Percentiles rank a stretch among this genome's conserved stretches.
Conservation (phyloP, 2,113 vertebrate species). For the human (Homo sapiens) region GRCh38 chrX:46780001-46780500, state of each 20-base stretch:
- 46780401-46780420: background rate
- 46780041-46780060: background rate
- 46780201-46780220: background rate
- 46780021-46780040: background rate
- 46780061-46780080: background rate
- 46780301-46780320: background rate
- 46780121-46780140: background rate
- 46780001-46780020: background rate
- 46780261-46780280: background rate
- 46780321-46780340: background rate
- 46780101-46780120: constrained; percentile 17
- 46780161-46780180: background rate
- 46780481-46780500: background rate
- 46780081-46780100: background rate
- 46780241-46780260: background rate
- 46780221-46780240: background rate
- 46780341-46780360: background rate
- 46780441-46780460: background rate
- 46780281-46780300: background rate
- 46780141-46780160: background rate
- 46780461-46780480: background rate
- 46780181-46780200: background rate
- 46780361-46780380: background rate
- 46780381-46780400: background rate
- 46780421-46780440: background rate